Evolutionary conservation across 2,888 invertebrate species (phyloP).

Genomic region (Xestia ashworthii): DNA sequence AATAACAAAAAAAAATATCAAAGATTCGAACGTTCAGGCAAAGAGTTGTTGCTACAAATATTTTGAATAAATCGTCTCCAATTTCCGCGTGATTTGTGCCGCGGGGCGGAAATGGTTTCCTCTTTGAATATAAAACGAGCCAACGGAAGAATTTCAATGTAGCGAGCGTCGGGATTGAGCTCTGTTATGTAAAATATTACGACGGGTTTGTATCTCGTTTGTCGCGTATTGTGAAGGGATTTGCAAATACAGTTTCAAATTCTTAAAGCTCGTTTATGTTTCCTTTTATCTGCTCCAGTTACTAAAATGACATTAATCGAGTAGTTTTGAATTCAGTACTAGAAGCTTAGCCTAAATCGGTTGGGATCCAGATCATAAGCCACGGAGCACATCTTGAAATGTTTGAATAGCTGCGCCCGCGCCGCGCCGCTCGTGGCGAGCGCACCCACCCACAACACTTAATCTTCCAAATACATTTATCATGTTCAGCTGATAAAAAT

Average conservation of each 20-base stretch:
- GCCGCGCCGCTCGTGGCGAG: conserved; percentile 49
- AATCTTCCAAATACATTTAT: conserved; percentile 90
- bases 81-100: conserved; percentile 80
- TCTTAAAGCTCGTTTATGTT: conserved; percentile 24
- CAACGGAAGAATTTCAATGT: conserved; percentile 64
- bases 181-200: conserved; percentile 78
- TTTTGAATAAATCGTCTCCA: conserved; percentile 79
- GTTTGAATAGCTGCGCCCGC: conserved; percentile 71
- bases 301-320: conserved; percentile 38
- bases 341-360: conserved; percentile 27
- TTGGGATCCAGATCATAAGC: conserved; percentile 46
- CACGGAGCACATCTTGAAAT: conserved; percentile 61
- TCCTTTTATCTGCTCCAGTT: conserved; percentile 7
- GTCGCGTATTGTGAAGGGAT: conserved; percentile 68
- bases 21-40: conserved; percentile 26
- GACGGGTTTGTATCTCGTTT: conserved; percentile 71
- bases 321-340: conserved; percentile 20
- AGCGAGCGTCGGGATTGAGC: conserved; percentile 68
- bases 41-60: conserved; percentile 77
- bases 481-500: conserved; percentile 89
- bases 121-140: conserved; percentile 79
- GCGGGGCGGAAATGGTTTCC: conserved; percentile 73
- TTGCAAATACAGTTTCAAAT: conserved; percentile 40
- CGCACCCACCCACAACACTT: conserved; percentile 83
- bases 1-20: conserved; percentile 69